Base-by-base conservation (phyloP, 2,113 vertebrate genomes). In the Leptobrachium ailaonicum region DNA sequence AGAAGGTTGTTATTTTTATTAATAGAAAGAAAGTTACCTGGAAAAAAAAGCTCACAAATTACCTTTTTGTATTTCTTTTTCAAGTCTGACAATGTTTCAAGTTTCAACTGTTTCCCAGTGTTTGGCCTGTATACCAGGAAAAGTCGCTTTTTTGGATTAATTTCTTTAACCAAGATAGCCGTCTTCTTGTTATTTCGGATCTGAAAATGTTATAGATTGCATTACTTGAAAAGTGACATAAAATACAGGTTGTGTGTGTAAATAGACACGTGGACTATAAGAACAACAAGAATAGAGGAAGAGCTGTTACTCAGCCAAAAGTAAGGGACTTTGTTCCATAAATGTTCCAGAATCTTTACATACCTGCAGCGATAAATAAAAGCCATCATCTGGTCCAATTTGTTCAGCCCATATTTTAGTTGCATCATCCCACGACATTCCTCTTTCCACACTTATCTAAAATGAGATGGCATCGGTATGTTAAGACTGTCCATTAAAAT, bases 1-100 rank as follows among this genome's bases (percentile, higher is more conserved):
- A 5, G 4, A 50, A 50, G 8, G 8, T 20, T n/a, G 60, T 7
- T 20, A 63, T n/a, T 63, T n/a, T 1, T 63, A 63, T 6, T 10
- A 32, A 32, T 1, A 66, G 8, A 66, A 66, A 41, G n/a, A 41
- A 8, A 8, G n/a, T 43, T 13, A 11, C 11, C 2, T 43, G 66
- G 1, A 68, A 42, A 67, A 9, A 67, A 0, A 62, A 67, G 73
- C 75, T 69, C 0, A 53, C 53, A 20, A 60, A 2, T 80, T 82
- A 98, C 98, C 95, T 99, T 99, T 85, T 99, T 99, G 20, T 97
- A 98, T 88, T 96, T 97, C 90, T 99, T 99, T 89, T 94, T 96
- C 79, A 99, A 92, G 86, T 99, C 98, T 47, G 89, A 79, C 54
- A 96, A 95, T 0, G 92, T 95, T 91, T 99, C 98, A 87, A 98